A percentile compares a stretch with the other conserved stretches of the same genome.
Evolutionary conservation across 2,797 vertebrate species (phyloP).

Genomic region (Phataginus tetradactyla): DNA sequence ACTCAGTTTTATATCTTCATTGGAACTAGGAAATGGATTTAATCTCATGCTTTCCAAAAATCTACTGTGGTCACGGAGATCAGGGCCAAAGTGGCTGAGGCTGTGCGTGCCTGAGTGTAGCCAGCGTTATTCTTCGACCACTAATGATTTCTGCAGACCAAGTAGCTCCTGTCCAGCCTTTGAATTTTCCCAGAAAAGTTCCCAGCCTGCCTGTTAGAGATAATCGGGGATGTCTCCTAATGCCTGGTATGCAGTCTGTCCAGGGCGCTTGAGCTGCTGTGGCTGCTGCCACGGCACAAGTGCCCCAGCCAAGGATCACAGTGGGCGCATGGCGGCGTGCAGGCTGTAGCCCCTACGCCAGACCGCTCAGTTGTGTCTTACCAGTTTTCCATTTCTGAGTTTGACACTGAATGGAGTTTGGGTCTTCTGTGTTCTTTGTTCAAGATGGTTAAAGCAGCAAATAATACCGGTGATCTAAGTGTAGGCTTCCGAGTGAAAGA

Average conservation of each 20-base stretch:
- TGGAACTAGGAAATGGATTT: constrained; percentile 66
- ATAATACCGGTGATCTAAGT: neutral
- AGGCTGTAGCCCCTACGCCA: fast-evolving
- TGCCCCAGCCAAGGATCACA: neutral
- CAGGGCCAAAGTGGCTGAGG: constrained; percentile 50
- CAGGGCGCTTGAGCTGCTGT: neutral
- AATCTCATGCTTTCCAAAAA: constrained; percentile 54
- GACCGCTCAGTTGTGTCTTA: neutral
- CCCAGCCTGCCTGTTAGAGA: constrained; percentile 49
- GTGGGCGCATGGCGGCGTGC: neutral
- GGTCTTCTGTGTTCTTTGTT: neutral
- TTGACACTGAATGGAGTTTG: neutral
- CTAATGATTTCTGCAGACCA: constrained; percentile 64
- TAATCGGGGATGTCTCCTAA: constrained; percentile 43
- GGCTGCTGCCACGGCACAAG: neutral
- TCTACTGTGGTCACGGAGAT: neutral
- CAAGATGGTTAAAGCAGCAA: neutral
- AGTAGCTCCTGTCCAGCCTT: constrained; percentile 35
- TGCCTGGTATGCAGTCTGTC: neutral
- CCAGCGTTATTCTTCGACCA: neutral
- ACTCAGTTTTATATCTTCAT: constrained; percentile 60
- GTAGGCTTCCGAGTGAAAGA: neutral
- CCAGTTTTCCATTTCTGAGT: neutral
- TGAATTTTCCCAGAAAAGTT: constrained; percentile 45
- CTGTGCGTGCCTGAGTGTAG: constrained; percentile 19